Conservation (phyloP, 2,113 vertebrate genomes). For the Marmota monax region DNA sequence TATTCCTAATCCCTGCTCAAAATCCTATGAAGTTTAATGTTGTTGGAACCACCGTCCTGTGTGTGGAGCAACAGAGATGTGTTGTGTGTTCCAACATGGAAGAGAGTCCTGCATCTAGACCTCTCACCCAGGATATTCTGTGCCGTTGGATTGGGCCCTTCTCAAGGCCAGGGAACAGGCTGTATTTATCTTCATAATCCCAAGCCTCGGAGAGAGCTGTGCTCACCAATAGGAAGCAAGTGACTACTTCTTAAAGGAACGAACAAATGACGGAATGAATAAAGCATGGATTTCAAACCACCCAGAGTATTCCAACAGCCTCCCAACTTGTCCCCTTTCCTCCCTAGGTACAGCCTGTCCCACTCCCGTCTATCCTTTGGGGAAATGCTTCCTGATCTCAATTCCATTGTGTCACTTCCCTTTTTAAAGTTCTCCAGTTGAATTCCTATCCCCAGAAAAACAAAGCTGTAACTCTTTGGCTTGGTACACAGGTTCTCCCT, state of each 20-base stretch:
- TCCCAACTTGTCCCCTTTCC: too few species aligned
- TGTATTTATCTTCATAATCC: neutral
- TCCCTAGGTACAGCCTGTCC: neutral
- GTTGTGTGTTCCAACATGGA: accelerated
- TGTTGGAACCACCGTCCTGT: neutral
- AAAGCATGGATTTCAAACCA: neutral
- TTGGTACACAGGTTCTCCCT: neutral
- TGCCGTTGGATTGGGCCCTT: neutral
- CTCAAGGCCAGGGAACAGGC: neutral
- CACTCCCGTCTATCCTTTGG: neutral
- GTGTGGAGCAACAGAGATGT: too few species aligned
- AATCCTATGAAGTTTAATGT: neutral
- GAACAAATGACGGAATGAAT: neutral
- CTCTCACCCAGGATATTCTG: neutral
- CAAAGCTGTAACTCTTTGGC: neutral
- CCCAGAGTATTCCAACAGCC: neutral
- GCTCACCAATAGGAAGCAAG: neutral
- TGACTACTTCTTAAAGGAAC: neutral
- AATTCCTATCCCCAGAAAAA: neutral
- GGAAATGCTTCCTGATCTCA: neutral
- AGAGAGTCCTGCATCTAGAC: neutral
- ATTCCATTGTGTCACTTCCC: neutral
- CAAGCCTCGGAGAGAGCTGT: neutral
- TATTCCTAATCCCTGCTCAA: neutral
- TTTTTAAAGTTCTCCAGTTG: neutral